Base-by-base conservation (phyloP, 2,113 vertebrate species). In the Siphamia tubifer region DNA sequence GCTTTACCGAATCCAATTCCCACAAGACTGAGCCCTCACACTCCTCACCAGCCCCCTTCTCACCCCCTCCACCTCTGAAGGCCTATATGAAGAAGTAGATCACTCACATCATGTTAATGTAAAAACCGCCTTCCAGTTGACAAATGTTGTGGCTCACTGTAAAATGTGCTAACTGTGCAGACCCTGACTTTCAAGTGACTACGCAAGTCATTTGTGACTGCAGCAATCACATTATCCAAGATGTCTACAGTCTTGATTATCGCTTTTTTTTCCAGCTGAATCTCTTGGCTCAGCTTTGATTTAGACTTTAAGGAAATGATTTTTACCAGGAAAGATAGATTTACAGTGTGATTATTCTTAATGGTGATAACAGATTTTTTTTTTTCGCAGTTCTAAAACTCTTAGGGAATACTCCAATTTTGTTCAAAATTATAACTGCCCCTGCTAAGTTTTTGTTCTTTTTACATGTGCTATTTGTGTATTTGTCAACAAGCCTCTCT, bases 81-180 rank as follows among this genome's bases (percentile, higher is more conserved):
- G 80, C 77, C 79, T 78, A 57, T 49, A 77, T 60, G 79, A 88
- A 86, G 87, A 92, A 89, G 90, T 86, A 91, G 87, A 93, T 92
- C 91, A 88, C 86, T 92, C 91, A 89, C 87, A 86, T 90, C 82
- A 81, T 42, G 79, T 92, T 91, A 92, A 91, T 89, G 88, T 89
- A 90, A 87, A 89, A 89, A 76, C 48, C 31, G 86, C 87, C 85
- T 76, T 57, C 82, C 35, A 16, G 73, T 88, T 92, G 92, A 92
- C 89, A 90, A 88, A 90, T 89, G 90, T 84, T 77, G 86, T 82
- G 85, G 91, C 84, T 92, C 85, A 86, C 87, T 85, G 82, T 78
- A 83, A 88, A 93, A 92, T 91, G 79, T 92, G 92, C 91, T 91
- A 93, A 92, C 90, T 90, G 86, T 92, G 92, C 92, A 93, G 78